Evolutionary conservation across 2,797 vertebrate genomes (phyloP).

Genomic region (Megalops cyprinoides): DNA sequence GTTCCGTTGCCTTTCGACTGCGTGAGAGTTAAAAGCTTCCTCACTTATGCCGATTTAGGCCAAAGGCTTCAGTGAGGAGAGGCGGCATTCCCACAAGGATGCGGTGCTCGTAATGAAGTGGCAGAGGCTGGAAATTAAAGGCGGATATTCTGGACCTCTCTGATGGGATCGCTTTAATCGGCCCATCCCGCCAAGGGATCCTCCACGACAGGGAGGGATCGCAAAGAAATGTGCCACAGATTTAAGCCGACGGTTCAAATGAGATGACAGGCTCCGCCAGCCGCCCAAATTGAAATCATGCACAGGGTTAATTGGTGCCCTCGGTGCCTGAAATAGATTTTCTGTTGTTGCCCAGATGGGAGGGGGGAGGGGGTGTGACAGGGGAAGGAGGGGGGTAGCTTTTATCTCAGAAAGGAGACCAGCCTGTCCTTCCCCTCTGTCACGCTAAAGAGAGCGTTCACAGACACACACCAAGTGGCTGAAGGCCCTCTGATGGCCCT

Average conservation of each 20-base stretch:
- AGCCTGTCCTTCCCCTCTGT: background rate
- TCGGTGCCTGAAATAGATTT: constrained; percentile 42
- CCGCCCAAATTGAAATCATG: constrained; percentile 53
- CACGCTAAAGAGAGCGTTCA: background rate
- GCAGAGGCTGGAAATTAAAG: constrained; percentile 63
- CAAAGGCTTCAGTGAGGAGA: constrained; percentile 65
- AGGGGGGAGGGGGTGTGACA: no score
- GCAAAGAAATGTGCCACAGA: constrained; percentile 61
- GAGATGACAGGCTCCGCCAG: constrained; percentile 49
- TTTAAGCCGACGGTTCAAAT: constrained; percentile 57
- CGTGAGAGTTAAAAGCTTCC: constrained; percentile 19
- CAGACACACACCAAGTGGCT: constrained; percentile 7
- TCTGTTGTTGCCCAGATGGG: constrained; percentile 9
- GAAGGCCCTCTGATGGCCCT: no score
- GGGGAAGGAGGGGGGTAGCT: background rate
- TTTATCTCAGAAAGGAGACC: background rate
- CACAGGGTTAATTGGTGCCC: constrained; percentile 48
- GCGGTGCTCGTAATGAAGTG: constrained; percentile 70
- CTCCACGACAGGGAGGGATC: constrained; percentile 51
- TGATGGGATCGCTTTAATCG: constrained; percentile 70
- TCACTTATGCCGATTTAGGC: constrained; percentile 64
- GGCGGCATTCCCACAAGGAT: constrained; percentile 68
- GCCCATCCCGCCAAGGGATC: constrained; percentile 62
- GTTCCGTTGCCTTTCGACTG: constrained; percentile 31
- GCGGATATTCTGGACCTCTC: constrained; percentile 62